Evolutionary conservation across 2,797 vertebrate genomes (phyloP), one percentile per base, ranked within the genome.

Genomic region (Rhynchotus rufescens): DNA sequence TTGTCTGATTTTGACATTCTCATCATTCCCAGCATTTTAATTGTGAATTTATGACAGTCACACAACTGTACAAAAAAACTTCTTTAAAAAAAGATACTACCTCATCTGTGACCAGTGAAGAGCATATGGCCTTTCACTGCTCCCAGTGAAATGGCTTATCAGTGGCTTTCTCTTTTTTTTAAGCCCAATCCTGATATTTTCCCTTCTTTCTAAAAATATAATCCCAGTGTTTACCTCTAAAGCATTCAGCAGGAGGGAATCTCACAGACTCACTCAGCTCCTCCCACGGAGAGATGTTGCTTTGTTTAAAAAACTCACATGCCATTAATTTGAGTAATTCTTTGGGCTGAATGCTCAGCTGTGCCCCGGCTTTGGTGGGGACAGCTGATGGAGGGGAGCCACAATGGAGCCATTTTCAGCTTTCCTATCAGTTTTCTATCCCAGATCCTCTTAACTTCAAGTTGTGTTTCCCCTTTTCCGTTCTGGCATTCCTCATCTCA

Each of bases 271-370:
- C 71, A 17, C 36, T 84, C 47, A 40, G 6, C 57, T 69, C 20
- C 87, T 89, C 65, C 30, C n/a, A 13, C 45, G 32, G 74, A 83
- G 36, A 89, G 25, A 66, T 54, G 68, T 6, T 54, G 32, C 32
- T 87, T 89, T 83, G 69, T 95, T 87, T 73, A 42, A 87, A 65
- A 89, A 83, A 61, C 22, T n/a, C 60, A 45, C 10, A 9, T 80
- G 59, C 80, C 62, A 26, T 62, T 61, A 68, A 54, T 92, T 85
- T 61, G 69, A 90, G 61, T 72, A 78, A 66, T 62, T 68, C 54
- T 65, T 87, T 38, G 51, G 62, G 51, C 28, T 59, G 71, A 66
- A 87, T 93, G 89, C 80, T 86, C 89, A 94, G 89, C 91, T 93
- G 84, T 92, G 62, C 59, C 59, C 22, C 8, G 79, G 49, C 19